Evolutionary conservation across 2,113 vertebrate genomes (phyloP).

Genomic region (Phyllostomus discolor): DNA sequence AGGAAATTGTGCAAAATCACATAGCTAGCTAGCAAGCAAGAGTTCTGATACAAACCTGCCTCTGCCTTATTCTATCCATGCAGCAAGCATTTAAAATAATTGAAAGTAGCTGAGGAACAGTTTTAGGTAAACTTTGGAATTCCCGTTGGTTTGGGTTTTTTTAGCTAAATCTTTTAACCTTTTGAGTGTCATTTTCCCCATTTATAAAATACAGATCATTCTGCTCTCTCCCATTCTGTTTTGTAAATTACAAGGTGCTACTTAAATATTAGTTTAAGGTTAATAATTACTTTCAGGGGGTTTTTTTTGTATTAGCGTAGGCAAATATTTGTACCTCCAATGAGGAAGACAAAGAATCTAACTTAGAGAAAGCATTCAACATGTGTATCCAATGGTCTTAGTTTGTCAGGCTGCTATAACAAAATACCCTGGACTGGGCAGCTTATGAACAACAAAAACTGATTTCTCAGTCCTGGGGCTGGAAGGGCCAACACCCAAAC

Average conservation of each 20-base stretch:
- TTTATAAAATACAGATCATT: background rate
- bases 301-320: background rate
- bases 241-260: background rate
- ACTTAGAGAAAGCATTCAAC: background rate
- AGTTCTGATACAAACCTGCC: background rate
- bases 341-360: background rate
- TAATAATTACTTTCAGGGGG: background rate
- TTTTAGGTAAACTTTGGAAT: background rate
- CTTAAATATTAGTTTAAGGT: conserved; percentile 8
- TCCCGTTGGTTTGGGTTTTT: background rate
- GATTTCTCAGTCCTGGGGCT: no score
- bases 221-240: background rate
- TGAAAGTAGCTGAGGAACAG: background rate
- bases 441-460: no score
- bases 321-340: conserved; percentile 23
- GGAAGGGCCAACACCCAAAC: no score
- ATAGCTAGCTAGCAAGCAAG: background rate
- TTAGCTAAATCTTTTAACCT: background rate
- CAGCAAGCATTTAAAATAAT: background rate
- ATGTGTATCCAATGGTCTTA: background rate
- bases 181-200: background rate
- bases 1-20: background rate
- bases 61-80: background rate
- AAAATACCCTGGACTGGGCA: background rate
- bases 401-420: background rate